Percentiles rank a stretch among this genome's conserved stretches.
Evolutionary conservation across 2,888 invertebrate species (phyloP).

Genomic region (Cephalotes varians): DNA sequence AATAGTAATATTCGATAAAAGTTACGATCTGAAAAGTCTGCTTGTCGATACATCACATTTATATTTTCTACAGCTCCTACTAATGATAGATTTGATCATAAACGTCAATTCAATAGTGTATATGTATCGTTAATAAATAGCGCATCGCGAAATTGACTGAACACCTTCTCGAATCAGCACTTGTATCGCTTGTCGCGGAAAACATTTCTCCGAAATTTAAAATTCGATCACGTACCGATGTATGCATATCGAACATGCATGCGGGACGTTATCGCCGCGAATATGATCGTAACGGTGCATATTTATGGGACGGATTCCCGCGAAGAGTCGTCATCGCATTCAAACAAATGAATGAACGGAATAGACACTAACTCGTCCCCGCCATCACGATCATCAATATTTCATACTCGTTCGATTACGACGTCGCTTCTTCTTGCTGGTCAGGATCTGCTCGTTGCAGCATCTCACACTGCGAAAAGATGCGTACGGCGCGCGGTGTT

Average conservation of each 20-base stretch:
- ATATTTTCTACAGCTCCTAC: background rate
- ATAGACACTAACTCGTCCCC: slow-evolving; percentile 52
- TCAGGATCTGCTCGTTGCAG: slow-evolving; percentile 9
- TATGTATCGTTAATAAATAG: slow-evolving; percentile 19
- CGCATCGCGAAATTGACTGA: slow-evolving; percentile 34
- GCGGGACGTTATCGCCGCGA: slow-evolving; percentile 65
- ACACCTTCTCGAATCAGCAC: slow-evolving; percentile 51
- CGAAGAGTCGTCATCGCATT: slow-evolving; percentile 59
- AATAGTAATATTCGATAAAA: background rate
- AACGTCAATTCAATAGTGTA: slow-evolving; percentile 16
- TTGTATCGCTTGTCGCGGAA: slow-evolving; percentile 44
- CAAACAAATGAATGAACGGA: slow-evolving; percentile 70
- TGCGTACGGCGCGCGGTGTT: background rate
- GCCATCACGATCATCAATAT: slow-evolving; percentile 70
- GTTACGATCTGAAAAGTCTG: background rate
- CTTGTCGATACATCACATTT: slow-evolving; percentile 13
- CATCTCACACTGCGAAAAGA: background rate
- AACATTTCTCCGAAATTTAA: slow-evolving; percentile 71
- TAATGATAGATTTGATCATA: slow-evolving; percentile 13
- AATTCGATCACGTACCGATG: slow-evolving; percentile 73
- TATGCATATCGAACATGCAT: slow-evolving; percentile 49
- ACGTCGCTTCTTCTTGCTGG: slow-evolving; percentile 36
- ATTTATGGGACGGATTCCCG: slow-evolving; percentile 71
- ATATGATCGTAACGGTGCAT: slow-evolving; percentile 73
- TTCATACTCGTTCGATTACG: slow-evolving; percentile 64